Evolutionary conservation across 2,888 invertebrate species (phyloP), one percentile per base, ranked within the genome.

Genomic region (Watsonalla cultraria): DNA sequence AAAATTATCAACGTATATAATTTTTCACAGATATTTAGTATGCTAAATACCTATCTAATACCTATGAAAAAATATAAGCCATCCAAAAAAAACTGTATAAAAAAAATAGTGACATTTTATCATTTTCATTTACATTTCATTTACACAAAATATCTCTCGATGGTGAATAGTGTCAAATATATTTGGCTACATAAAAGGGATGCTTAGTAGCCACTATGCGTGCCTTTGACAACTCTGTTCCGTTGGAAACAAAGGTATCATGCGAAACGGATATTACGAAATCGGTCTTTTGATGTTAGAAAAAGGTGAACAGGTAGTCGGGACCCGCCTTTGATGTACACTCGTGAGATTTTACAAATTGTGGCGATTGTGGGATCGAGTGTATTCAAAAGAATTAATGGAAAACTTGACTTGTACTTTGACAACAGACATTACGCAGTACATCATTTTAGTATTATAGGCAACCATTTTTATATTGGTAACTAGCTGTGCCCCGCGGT

Each of bases 231-330:
- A 49, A 49, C 37, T 49, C 39, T 37, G 37, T 49, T 14, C 45
- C 45, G 53, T 53, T 53, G 49, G 48, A 46, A 49, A 53, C 49
- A 53, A 53, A 53, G 53, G 48, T 35, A 46, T 49, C 49, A 49
- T 37, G 49, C 49, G 13, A 49, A 14, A 34, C 35, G 39, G 37
- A 49, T 49, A 49, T 49, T 49, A 49, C 49, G 11, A 14, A 49
- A 49, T 49, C 49, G 49, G 35, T 49, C 49, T 49, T 48, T 49
- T 49, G 49, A 49, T 49, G 49, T 49, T 8, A 37, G 49, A 48
- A 49, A 49, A 49, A 49, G 37, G 49, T 49, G 49, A 49, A 39
- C n/a, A 49, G 15, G 35, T 34, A 11, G 37, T 37, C n/a, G 1
- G 9, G 35, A 5, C 34, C 37, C 49, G 37, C 42, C 9, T 49